phyloP scores from a whole-genome alignment of 92 coral and sea anemone genomes.

The Zoanthus sansibaricus region DNA sequence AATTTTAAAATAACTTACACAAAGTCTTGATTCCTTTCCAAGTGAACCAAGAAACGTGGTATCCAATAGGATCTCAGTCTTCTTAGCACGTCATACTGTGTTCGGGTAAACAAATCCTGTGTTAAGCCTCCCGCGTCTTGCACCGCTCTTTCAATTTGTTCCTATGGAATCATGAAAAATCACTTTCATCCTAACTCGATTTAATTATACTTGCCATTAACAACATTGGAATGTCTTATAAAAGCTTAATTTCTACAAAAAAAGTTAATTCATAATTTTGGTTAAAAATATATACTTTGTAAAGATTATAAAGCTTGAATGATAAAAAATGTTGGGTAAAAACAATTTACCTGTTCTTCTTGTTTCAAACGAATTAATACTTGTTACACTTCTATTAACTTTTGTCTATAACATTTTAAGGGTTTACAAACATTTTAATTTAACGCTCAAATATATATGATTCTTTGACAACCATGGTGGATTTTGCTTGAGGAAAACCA shows the following conservation, averaged over 20 bases:
- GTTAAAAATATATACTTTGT: no score
- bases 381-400: no score
- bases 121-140: constrained; percentile 86
- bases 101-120: constrained; percentile 92
- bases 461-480: no score
- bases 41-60: constrained; percentile 93
- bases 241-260: background rate
- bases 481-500: no score
- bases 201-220: background rate
- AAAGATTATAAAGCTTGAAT: no score
- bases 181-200: background rate
- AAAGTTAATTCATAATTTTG: no score
- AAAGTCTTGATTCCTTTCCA: constrained; percentile 83
- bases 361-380: no score
- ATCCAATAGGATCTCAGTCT: constrained; percentile 97
- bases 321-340: no score
- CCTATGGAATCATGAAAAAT: constrained; percentile 49
- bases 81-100: constrained; percentile 92
- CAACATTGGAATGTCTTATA: background rate
- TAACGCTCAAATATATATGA: no score
- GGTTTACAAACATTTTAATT: no score
- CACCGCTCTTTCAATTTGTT: constrained; percentile 89
- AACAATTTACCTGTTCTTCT: no score
- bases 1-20: constrained; percentile 62
- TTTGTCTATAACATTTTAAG: no score